These are phyloP conservation scores for Orthosia gothica DNA, from an alignment of 2,888 invertebrate species.

Conservation along the genomic window DNA sequence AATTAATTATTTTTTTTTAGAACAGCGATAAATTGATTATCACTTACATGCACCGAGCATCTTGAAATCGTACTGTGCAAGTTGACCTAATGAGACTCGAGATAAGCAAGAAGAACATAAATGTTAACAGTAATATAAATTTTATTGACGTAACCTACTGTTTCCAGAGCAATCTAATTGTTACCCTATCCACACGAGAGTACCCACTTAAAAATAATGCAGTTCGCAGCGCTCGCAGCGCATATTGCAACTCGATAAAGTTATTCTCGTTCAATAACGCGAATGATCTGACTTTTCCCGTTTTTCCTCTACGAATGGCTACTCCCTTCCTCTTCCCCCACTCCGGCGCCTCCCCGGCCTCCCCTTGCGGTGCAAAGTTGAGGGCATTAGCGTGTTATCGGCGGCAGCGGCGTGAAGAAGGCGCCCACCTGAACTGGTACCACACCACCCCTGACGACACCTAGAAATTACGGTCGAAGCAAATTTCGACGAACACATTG, in stretches of 20 bases:
- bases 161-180: slow-evolving; percentile 44
- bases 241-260: slow-evolving; percentile 87
- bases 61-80: not conserved
- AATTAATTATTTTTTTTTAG: too few species aligned
- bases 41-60: slow-evolving; percentile 6
- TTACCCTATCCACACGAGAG: slow-evolving; percentile 40
- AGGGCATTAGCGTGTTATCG: slow-evolving; percentile 92
- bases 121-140: not conserved
- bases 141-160: not conserved
- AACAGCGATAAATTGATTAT: not conserved
- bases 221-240: slow-evolving; percentile 66
- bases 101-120: slow-evolving; percentile 9
- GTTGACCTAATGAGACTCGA: not conserved
- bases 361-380: slow-evolving; percentile 91
- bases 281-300: slow-evolving; percentile 90
- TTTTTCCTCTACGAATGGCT: slow-evolving; percentile 86
- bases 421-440: slow-evolving; percentile 88
- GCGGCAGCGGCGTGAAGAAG: slow-evolving; percentile 89
- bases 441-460: slow-evolving; percentile 72
- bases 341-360: slow-evolving; percentile 69
- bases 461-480: slow-evolving; percentile 67
- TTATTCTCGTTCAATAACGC: slow-evolving; percentile 90
- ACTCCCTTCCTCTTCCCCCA: slow-evolving; percentile 70
- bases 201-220: slow-evolving; percentile 51
- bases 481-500: slow-evolving; percentile 68